phyloP scores from a whole-genome alignment of 1,140 invertebrate genomes.

The Elymnias hypermnestra region DNA sequence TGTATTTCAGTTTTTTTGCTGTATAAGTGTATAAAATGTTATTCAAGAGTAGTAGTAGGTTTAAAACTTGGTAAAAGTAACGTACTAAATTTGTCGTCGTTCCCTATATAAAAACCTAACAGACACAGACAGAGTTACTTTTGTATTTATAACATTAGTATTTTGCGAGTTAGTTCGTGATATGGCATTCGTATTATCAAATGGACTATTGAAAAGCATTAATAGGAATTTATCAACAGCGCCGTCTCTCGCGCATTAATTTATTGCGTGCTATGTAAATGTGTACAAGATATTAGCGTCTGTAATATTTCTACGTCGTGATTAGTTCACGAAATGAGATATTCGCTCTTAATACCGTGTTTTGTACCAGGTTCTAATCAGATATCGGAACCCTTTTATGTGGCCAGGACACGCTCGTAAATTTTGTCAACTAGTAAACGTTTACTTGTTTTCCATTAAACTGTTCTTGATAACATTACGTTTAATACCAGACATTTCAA shows the following conservation, averaged over 20 bases:
- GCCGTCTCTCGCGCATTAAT: slow-evolving; percentile 55
- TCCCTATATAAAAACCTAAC: too few relatives aligned
- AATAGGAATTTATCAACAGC: slow-evolving; percentile 67
- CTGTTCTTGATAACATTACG: not conserved
- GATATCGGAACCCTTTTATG: slow-evolving; percentile 48
- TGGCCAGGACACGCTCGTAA: slow-evolving; percentile 11
- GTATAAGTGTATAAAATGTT: too few relatives aligned
- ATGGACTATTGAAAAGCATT: slow-evolving; percentile 56
- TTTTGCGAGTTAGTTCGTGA: too few relatives aligned
- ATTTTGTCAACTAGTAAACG: slow-evolving; percentile 10
- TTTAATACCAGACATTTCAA: too few relatives aligned
- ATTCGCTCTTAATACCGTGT: slow-evolving; percentile 43
- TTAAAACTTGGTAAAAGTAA: too few relatives aligned
- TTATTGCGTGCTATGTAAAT: slow-evolving; percentile 71
- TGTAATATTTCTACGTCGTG: slow-evolving; percentile 67
- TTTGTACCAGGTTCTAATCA: slow-evolving; percentile 40
- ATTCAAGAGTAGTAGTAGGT: too few relatives aligned
- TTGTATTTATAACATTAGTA: too few relatives aligned
- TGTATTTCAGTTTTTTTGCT: too few relatives aligned
- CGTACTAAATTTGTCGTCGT: too few relatives aligned
- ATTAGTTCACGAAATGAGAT: slow-evolving; percentile 49
- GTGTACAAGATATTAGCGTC: slow-evolving; percentile 68
- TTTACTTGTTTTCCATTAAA: slow-evolving; percentile 4
- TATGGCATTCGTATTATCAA: too few relatives aligned
- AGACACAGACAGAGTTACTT: too few relatives aligned